Base-by-base conservation (phyloP, 2,113 vertebrate genomes). In the Anoplopoma fimbria region DNA sequence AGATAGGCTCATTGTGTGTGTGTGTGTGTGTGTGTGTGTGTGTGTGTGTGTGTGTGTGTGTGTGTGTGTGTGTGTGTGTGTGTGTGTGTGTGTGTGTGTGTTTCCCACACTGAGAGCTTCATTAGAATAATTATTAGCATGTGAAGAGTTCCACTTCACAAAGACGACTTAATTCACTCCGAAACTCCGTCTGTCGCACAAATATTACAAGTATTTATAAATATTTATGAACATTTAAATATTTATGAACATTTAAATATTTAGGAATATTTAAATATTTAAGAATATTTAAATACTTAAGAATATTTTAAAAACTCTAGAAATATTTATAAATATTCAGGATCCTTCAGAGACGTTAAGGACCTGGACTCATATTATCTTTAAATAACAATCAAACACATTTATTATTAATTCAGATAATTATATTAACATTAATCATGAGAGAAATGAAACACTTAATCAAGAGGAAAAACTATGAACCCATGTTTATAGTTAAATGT, bases 81-180 rank as follows among this genome's bases (percentile, higher is more conserved):
- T 23, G 47, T 25, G 51, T 25, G 51, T 57, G 55, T 29, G 55
- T 58, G 55, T 58, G 27, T 9, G 29, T 60, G 29, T 61, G 57
- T 69, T 23, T 64, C 14, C 61, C 62, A 75, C 63, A 74, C 82
- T 75, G 58, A 83, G 53, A 65, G 80, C n/a, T 45, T 90, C 82
- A 91, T 91, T 80, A 89, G 73, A 84, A 83, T 91, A 47, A 58
- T 51, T 27, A 92, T 93, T 88, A 86, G 80, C 89, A 91, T 92
- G 83, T 82, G 81, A 92, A 92, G 69, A 83, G 87, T 49, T 25
- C 49, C 73, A 81, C 83, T 88, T 76, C 83, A 92, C 83, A 87
- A 89, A 77, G 81, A 88, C 61, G 57, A 90, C 87, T 84, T 85
- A 60, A 51, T 87, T 74, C 85, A 65, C 64, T 14, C 74, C 21